phyloP scores from a whole-genome alignment of 2,888 invertebrate genomes.

The Agrochola lota region DNA sequence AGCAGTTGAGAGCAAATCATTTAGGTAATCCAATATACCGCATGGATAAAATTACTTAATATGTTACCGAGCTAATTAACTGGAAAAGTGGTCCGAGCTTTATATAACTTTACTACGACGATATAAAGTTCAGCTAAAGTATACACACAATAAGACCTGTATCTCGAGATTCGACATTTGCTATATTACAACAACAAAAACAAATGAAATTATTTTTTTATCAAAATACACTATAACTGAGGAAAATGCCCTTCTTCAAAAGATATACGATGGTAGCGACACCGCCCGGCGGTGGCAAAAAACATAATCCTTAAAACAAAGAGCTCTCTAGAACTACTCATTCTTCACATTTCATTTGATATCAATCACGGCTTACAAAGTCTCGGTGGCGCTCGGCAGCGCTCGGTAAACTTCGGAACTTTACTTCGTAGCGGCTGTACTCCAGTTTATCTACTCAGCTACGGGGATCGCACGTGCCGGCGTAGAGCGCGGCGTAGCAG shows the following conservation, averaged over 20 bases:
- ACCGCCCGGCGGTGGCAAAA: constrained; percentile 70
- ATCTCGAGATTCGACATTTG: neutral
- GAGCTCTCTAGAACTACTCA: constrained; percentile 86
- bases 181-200: neutral
- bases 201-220: constrained; percentile 20
- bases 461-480: constrained; percentile 81
- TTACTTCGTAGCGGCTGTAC: constrained; percentile 79
- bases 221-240: constrained; percentile 18
- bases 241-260: constrained; percentile 60
- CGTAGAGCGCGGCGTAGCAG: constrained; percentile 77
- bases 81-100: constrained; percentile 14
- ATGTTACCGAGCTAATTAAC: constrained; percentile 45
- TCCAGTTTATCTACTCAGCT: constrained; percentile 84
- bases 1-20: constrained; percentile 43
- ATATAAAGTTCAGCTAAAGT: neutral
- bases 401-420: constrained; percentile 81
- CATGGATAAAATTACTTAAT: constrained; percentile 49
- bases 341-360: constrained; percentile 90
- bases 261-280: constrained; percentile 69
- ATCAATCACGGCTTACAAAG: constrained; percentile 89
- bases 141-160: constrained; percentile 3
- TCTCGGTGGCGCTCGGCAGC: constrained; percentile 81
- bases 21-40: constrained; percentile 40
- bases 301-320: constrained; percentile 88
- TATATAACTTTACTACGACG: constrained; percentile 26